Evolutionary conservation across 2,113 vertebrate genomes (phyloP).

Genomic region (Neogale vison): DNA sequence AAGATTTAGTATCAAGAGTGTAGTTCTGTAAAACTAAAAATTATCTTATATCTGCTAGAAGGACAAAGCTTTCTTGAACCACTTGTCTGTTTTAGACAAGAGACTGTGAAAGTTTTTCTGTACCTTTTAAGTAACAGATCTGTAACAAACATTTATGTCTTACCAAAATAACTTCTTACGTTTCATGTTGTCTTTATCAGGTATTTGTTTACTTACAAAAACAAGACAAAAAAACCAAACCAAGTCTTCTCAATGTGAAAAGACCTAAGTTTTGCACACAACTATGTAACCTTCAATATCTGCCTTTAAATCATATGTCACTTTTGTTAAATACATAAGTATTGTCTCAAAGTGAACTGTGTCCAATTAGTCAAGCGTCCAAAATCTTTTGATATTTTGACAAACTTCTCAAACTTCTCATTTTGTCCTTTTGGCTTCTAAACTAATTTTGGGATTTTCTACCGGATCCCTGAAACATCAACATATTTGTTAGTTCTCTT

Average conservation of each 20-base stretch:
- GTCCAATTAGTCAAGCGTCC: background rate
- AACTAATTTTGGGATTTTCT: background rate
- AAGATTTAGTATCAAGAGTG: background rate
- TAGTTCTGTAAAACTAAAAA: background rate
- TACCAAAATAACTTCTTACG: background rate
- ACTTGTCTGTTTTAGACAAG: background rate
- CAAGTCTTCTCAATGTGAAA: background rate
- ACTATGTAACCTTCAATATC: background rate
- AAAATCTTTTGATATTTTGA: background rate
- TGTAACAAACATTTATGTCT: background rate
- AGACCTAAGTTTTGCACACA: background rate
- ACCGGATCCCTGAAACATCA: background rate
- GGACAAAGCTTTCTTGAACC: background rate
- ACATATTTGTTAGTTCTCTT: background rate
- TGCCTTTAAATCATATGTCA: background rate
- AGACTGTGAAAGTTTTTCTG: background rate
- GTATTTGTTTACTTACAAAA: background rate
- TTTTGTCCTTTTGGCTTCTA: background rate
- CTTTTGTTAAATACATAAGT: background rate
- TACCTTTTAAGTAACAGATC: background rate
- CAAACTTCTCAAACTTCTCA: background rate
- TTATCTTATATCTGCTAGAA: background rate
- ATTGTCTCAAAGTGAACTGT: background rate
- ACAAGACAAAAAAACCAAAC: background rate
- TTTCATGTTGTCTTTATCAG: background rate